Base-by-base conservation (phyloP, 2,888 invertebrate genomes). In the Lasioglossum zephyrum region DNA sequence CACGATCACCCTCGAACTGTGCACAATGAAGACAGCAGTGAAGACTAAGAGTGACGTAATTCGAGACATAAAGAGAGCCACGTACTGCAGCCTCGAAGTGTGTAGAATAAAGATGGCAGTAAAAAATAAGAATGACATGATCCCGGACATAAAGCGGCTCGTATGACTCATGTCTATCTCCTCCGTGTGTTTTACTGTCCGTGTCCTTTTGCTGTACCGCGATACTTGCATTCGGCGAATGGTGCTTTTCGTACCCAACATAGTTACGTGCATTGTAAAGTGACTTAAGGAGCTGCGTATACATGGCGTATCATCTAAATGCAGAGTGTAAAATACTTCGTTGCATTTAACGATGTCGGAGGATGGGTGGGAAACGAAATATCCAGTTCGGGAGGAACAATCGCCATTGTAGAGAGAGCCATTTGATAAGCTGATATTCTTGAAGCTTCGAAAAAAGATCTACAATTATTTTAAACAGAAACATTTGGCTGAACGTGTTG, bases 41-140 rank as follows among this genome's bases (percentile, higher is more conserved):
- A 26, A 26, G 60, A 60, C 60, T 60, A 26, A 60, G 60, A 26
- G n/a, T 60, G 60, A 60, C 60, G 60, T 60, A 60, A 60, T 26
- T 26, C 60, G 13, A 26, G 60, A 2, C 26, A 60, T 60, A 60
- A 60, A 53, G 53, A 26, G 60, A 60, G 60, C 60, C 60, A 26
- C 60, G 57, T 26, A 60, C 57, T 22, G 13, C 11, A 26, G n/a
- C 1, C 57, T 26, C 26, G 26, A 26, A 26, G 13, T 26, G 26
- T 16, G 60, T 26, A 13, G 60, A 60, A 26, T 60, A 60, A 60
- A 60, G 60, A 60, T 11, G 60, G 1, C 13, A 26, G 60, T 60
- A 60, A 60, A 60, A 60, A 60, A 60, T 60, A 60, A 60, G 26
- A 60, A 26, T 60, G 60, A 60, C 60, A 60, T 13, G 60, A 60